These are phyloP conservation scores for Hiodon alosoides DNA, from an alignment of 2,113 vertebrate genomes.

Conservation along the genomic window DNA sequence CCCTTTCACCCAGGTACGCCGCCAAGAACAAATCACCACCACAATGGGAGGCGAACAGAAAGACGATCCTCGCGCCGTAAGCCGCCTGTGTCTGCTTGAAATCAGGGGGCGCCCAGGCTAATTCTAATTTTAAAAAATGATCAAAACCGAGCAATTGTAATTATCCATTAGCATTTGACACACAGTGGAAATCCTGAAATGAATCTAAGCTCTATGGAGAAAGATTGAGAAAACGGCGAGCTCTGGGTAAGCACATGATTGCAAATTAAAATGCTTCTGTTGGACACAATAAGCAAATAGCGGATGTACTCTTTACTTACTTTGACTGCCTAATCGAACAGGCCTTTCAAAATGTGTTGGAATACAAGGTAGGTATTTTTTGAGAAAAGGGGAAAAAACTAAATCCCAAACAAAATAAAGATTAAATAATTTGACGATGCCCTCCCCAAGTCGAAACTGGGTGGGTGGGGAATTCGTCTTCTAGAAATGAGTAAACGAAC, in stretches of 20 bases:
- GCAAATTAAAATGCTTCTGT: no score
- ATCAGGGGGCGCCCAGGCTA: background rate
- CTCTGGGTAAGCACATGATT: background rate
- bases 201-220: background rate
- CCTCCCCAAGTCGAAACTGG: background rate
- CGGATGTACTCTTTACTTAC: no score
- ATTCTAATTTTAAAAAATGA: background rate
- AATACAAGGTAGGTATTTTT: no score
- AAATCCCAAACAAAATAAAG: no score
- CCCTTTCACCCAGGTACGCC: no score
- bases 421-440: no score
- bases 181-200: background rate
- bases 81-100: background rate
- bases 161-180: background rate
- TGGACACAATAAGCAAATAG: no score
- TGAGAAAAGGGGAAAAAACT: no score
- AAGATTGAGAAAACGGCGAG: background rate
- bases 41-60: slow-evolving; percentile 11
- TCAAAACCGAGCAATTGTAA: background rate
- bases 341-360: no score
- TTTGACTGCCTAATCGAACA: no score
- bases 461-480: background rate
- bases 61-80: background rate
- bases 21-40: background rate
- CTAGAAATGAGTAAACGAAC: slow-evolving; percentile 3